These are phyloP conservation scores for Caiman crocodilus DNA, from an alignment of 2,797 vertebrate genomes.

Conservation along the genomic window DNA sequence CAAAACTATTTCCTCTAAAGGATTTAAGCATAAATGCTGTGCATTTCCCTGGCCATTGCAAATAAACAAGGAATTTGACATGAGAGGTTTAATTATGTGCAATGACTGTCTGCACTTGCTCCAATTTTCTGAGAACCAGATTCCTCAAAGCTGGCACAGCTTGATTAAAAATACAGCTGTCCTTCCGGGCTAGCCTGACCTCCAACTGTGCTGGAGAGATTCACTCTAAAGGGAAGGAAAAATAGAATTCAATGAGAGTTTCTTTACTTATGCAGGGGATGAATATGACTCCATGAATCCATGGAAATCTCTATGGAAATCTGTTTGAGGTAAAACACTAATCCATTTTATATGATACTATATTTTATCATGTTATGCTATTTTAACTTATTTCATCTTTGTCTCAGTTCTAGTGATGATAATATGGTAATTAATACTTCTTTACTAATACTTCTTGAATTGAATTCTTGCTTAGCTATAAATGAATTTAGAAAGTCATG, in stretches of 20 bases:
- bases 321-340: background rate
- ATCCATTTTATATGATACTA: background rate
- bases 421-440: background rate
- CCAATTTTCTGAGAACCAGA: background rate
- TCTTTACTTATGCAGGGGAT: background rate
- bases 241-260: rapidly evolving
- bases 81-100: background rate
- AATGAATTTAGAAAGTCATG: background rate
- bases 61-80: background rate
- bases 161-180: background rate
- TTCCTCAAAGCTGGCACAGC: background rate
- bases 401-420: background rate
- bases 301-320: background rate
- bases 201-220: background rate
- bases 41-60: background rate
- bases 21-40: background rate
- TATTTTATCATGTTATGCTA: background rate
- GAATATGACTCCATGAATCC: background rate
- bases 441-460: background rate
- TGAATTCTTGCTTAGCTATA: background rate
- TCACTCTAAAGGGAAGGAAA: rapidly evolving
- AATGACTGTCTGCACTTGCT: background rate
- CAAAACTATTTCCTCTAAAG: background rate
- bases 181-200: background rate
- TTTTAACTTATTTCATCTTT: no score